A percentile compares a stretch with the other conserved stretches of the same genome.
These are phyloP conservation scores for Parasteatoda lunata DNA, from an alignment of 2,888 invertebrate species.

Conservation along the genomic window DNA sequence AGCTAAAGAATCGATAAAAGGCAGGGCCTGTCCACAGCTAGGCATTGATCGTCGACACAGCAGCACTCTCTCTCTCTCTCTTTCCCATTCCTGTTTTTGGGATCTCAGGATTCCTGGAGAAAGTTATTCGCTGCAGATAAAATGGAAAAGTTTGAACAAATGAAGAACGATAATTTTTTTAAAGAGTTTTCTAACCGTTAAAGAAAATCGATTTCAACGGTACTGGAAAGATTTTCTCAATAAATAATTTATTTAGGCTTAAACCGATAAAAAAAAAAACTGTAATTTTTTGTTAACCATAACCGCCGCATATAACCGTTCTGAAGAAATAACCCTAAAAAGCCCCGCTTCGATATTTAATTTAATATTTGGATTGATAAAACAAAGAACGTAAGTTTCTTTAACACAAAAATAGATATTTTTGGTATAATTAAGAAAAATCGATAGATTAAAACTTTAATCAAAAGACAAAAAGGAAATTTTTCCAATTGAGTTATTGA, in stretches of 20 bases:
- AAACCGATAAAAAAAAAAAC: neutral
- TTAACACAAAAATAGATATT: no score
- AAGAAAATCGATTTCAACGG: neutral
- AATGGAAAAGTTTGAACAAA: neutral
- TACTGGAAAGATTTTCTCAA: neutral
- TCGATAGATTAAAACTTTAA: no score
- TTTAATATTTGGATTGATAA: no score
- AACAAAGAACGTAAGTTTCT: no score
- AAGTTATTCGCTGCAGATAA: neutral
- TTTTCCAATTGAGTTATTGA: no score
- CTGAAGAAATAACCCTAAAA: no score
- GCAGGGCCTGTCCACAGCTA: constrained; percentile 5
- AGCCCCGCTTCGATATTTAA: no score
- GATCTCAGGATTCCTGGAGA: constrained; percentile 3
- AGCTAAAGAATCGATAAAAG: constrained; percentile 42
- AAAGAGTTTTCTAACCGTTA: neutral
- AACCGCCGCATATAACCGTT: no score
- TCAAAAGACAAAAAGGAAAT: no score
- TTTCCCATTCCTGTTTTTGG: neutral
- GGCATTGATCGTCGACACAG: constrained; percentile 29
- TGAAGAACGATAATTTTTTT: neutral
- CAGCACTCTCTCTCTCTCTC: neutral
- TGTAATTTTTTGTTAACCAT: no score
- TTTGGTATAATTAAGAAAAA: no score
- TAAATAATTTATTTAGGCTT: neutral